phyloP scores from a whole-genome alignment of 2,113 vertebrate species.

The Osmerus mordax region DNA sequence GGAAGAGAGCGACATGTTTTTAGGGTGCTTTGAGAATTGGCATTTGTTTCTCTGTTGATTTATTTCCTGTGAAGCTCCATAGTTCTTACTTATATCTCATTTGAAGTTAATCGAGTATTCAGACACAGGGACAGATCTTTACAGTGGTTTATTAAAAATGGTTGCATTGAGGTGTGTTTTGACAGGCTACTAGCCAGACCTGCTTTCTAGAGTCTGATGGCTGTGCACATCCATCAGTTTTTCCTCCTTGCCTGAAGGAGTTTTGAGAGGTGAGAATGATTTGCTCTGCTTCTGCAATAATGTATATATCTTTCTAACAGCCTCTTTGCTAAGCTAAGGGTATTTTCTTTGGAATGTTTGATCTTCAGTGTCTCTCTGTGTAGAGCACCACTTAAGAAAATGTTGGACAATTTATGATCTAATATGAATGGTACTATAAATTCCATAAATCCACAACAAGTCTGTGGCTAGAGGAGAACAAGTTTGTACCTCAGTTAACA shows the following conservation, averaged over 20 bases:
- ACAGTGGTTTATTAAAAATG: neutral
- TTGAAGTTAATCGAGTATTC: neutral
- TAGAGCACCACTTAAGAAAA: slow-evolving; percentile 8
- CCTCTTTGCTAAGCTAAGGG: neutral
- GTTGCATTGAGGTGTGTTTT: slow-evolving; percentile 17
- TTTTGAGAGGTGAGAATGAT: slow-evolving; percentile 2
- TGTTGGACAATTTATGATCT: slow-evolving; percentile 1
- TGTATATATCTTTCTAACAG: slow-evolving; percentile 1
- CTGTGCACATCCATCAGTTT: neutral
- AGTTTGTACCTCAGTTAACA: neutral
- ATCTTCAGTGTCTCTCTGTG: neutral
- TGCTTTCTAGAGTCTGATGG: neutral
- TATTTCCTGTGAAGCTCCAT: neutral
- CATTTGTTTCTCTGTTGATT: neutral
- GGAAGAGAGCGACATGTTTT: neutral
- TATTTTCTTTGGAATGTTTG: slow-evolving; percentile 23
- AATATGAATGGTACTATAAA: slow-evolving; percentile 11
- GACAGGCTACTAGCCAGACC: slow-evolving; percentile 4
- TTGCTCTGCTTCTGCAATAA: neutral
- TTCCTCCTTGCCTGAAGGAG: neutral
- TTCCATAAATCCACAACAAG: neutral
- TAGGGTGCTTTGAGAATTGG: neutral
- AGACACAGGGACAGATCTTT: neutral
- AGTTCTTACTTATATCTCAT: neutral
- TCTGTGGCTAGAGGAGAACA: neutral